phyloP scores from a whole-genome alignment of 2,797 vertebrate genomes.

The Podargus strigoides region DNA sequence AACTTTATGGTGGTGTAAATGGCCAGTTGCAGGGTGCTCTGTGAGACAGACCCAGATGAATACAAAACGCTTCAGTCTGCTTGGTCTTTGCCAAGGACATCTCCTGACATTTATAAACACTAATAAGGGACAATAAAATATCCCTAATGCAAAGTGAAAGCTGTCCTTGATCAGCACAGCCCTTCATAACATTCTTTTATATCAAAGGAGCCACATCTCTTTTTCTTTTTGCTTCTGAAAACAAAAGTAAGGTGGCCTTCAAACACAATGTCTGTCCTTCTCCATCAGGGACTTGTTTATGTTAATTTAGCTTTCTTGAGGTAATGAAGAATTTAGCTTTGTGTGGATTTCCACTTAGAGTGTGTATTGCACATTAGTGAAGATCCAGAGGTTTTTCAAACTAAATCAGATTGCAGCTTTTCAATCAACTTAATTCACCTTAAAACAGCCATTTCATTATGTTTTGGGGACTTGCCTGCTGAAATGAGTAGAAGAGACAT shows the following conservation, averaged over 20 bases:
- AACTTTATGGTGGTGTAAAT: neutral
- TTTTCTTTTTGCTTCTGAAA: conserved; percentile 15
- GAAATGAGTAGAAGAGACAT: neutral
- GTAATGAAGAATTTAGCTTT: conserved; percentile 33
- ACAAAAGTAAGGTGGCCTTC: conserved; percentile 42
- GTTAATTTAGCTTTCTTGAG: conserved; percentile 40
- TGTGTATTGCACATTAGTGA: neutral
- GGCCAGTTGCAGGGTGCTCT: neutral
- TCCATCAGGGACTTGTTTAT: neutral
- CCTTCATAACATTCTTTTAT: conserved; percentile 20
- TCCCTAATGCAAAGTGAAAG: conserved; percentile 40
- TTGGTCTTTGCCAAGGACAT: conserved; percentile 51
- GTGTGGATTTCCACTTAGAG: neutral
- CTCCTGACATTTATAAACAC: conserved; percentile 34
- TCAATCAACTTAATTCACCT: neutral
- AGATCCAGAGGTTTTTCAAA: neutral
- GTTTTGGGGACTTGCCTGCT: neutral
- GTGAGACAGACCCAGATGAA: neutral
- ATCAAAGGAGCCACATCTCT: conserved; percentile 41
- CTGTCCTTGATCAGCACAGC: conserved; percentile 60
- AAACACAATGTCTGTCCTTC: conserved; percentile 29
- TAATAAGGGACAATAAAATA: conserved; percentile 40
- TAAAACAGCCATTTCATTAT: neutral
- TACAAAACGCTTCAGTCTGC: neutral
- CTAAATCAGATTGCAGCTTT: neutral